Evolutionary conservation across 2,888 invertebrate genomes (phyloP), one percentile per base, ranked within the genome.

Genomic region (Merodon equestris): DNA sequence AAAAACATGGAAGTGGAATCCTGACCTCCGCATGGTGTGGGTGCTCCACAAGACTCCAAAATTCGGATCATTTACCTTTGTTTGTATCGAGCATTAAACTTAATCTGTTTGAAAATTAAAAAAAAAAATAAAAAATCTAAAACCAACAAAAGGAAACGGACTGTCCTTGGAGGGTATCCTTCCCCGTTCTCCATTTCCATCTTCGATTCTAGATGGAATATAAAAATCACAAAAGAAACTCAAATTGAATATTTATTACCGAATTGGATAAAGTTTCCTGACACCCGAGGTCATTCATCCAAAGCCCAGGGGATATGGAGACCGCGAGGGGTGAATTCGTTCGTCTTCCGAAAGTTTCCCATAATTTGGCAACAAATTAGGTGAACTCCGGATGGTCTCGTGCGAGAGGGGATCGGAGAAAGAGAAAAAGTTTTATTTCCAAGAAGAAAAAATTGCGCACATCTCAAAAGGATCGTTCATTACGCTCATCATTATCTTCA

Each of bases 181-280:
- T 18, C 34, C 56, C 64, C 53, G n/a, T 13, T 54, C 14, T 56
- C 13, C 51, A 56, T 17, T 42, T 44, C 7, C 48, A 66, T 51
- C 19, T n/a, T 61, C 44, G 61, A 13, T 45, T 56, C 40, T n/a
- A 50, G 9, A n/a, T 53, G 63, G 36, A 44, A 27, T 47, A 50
- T 56, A 67, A 57, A 76, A 77, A 72, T 77, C 77, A 72, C 50
- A 72, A 61, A 27, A 56, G 50, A 36, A 40, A 57, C 57, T 72
- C 66, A 77, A 77, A 77, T 72, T 77, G 77, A 77, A 77, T 77
- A 77, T 77, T 72, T 77, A 77, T 63, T 72, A 40, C 42, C 42
- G 19, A 47, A 27, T 51, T 67, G 56, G 54, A 27, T 27, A 27
- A 27, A 47, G 40, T 27, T 18, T 51, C 51, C 13, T 27, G 1